Evolutionary conservation across 2,113 vertebrate genomes (phyloP).

Genomic region (Cinclus cinclus): DNA sequence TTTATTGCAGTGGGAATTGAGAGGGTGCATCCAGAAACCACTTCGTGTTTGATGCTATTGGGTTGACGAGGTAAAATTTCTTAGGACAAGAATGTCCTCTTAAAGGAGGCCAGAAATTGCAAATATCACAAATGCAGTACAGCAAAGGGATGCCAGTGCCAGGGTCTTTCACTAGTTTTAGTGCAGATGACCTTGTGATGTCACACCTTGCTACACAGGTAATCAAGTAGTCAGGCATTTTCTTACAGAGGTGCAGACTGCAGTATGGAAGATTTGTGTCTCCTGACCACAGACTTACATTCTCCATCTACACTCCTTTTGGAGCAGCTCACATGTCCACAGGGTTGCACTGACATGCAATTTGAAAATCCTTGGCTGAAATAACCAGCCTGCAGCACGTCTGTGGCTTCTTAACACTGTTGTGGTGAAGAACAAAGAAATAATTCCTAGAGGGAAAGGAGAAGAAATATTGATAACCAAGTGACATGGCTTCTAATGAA

Average conservation of each 20-base stretch:
- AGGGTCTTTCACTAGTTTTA: background rate
- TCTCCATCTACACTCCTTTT: background rate
- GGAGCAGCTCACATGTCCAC: background rate
- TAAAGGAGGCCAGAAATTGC: background rate
- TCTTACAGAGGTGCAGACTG: background rate
- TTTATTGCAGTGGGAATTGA: background rate
- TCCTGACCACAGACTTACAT: background rate
- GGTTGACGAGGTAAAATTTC: background rate
- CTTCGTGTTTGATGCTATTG: background rate
- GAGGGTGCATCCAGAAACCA: background rate
- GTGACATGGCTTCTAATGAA: background rate
- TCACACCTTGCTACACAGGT: background rate
- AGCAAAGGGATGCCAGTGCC: background rate
- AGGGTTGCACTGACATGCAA: background rate
- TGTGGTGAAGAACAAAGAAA: background rate
- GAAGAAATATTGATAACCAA: background rate
- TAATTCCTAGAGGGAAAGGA: background rate
- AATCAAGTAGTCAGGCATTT: background rate
- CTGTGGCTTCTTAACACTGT: background rate
- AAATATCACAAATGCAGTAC: background rate
- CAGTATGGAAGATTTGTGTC: background rate
- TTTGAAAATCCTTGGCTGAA: background rate
- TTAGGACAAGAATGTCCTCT: background rate
- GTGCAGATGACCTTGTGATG: background rate
- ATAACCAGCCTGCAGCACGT: background rate